phyloP scores from a whole-genome alignment of 2,113 vertebrate species.

The Turdus rufiventris region DNA sequence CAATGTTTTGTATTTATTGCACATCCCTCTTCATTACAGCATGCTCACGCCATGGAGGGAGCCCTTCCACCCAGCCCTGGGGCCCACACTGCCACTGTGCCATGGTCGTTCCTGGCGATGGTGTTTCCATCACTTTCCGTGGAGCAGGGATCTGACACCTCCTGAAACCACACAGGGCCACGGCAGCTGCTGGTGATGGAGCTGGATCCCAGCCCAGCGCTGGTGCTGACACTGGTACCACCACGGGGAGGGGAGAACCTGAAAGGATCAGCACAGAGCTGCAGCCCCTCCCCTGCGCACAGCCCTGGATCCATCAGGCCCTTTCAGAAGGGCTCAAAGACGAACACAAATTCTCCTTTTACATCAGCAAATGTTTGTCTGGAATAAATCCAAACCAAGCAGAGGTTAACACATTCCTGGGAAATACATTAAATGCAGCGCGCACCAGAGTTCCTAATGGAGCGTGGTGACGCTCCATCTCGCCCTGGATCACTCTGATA shows the following conservation, averaged over 20 bases:
- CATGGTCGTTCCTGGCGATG: rapidly evolving
- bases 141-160: neutral
- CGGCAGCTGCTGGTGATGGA: rapidly evolving
- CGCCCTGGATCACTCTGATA: neutral
- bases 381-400: slow-evolving; percentile 50
- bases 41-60: neutral
- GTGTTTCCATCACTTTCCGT: rapidly evolving
- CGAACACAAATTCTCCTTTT: slow-evolving; percentile 29
- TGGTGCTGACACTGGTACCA: neutral
- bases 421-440: neutral
- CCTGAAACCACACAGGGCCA: neutral
- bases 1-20: neutral
- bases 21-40: neutral
- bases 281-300: neutral
- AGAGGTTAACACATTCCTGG: slow-evolving; percentile 39
- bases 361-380: slow-evolving; percentile 51
- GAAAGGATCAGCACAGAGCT: neutral
- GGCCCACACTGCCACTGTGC: neutral
- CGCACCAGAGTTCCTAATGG: neutral
- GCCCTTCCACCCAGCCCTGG: neutral
- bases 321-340: neutral
- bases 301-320: neutral
- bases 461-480: neutral
- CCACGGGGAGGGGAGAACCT: neutral
- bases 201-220: neutral